These are phyloP conservation scores for Nematostella vectensis DNA, from an alignment of 92 coral and sea anemone genomes.

Conservation along the genomic window DNA sequence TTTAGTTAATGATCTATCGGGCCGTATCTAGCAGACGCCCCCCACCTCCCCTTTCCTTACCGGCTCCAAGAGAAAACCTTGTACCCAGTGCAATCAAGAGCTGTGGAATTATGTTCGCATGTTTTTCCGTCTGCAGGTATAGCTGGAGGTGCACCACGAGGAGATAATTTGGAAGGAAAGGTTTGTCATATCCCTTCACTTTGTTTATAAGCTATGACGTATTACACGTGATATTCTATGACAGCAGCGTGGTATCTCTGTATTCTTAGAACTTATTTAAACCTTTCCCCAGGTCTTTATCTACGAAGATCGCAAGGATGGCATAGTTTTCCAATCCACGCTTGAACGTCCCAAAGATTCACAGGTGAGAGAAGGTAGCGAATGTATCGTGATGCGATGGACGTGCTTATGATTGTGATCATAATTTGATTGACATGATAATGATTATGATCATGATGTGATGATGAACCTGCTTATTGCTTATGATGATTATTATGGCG, in stretches of 20 bases:
- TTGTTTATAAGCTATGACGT: too few species aligned
- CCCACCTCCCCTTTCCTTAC: too few species aligned
- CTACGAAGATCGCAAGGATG: conserved; percentile 5
- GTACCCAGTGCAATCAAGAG: too few species aligned
- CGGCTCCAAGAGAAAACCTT: too few species aligned
- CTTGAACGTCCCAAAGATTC: conserved; percentile 7
- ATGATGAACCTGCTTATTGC: too few species aligned
- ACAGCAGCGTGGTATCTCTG: too few species aligned
- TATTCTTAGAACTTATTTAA: neutral
- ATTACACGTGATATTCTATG: too few species aligned
- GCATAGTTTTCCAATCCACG: conserved; percentile 9
- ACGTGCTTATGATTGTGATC: neutral
- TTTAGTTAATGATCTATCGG: too few species aligned
- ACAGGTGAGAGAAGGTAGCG: neutral
- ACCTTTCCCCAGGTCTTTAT: conserved; percentile 10
- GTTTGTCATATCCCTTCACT: conserved; percentile 13
- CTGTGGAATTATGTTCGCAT: too few species aligned
- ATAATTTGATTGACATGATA: neutral
- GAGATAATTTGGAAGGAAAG: conserved; percentile 30
- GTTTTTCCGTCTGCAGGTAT: conserved; percentile 11
- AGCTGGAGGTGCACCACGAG: conserved; percentile 50
- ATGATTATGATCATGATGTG: too few species aligned
- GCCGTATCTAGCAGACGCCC: too few species aligned
- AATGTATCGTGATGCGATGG: neutral
- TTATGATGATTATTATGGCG: too few species aligned